phyloP scores from a whole-genome alignment of 2,888 invertebrate species.

The Folsomia candida region DNA sequence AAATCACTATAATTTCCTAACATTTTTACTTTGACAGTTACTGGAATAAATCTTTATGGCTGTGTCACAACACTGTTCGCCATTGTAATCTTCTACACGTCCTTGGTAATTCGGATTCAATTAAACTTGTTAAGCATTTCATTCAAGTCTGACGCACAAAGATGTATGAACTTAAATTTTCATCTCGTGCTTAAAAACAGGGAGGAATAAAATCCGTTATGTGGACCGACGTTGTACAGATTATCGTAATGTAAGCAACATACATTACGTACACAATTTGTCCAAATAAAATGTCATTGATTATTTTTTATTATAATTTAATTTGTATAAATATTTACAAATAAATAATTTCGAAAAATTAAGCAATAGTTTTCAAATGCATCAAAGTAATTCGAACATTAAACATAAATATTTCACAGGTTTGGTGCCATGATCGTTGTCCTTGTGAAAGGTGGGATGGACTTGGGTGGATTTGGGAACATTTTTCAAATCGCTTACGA shows the following conservation, averaged over 20 bases:
- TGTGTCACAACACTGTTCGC: slow-evolving; percentile 84
- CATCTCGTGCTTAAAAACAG: slow-evolving; percentile 57
- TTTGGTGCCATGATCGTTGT: slow-evolving; percentile 51
- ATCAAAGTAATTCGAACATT: no score
- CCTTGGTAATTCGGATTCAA: slow-evolving; percentile 64
- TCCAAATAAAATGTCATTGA: no score
- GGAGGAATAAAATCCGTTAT: slow-evolving; percentile 87
- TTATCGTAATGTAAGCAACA: slow-evolving; percentile 14
- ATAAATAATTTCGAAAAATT: no score
- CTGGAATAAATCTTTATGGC: slow-evolving; percentile 81
- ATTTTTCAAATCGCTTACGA: slow-evolving; percentile 45
- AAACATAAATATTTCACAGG: no score
- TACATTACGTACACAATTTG: no score
- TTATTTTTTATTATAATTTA: no score
- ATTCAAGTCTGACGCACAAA: no score
- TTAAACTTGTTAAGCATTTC: neutral
- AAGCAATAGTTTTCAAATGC: no score
- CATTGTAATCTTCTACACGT: slow-evolving; percentile 88
- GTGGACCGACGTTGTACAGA: slow-evolving; percentile 45
- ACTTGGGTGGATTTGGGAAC: slow-evolving; percentile 46
- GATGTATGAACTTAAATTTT: neutral
- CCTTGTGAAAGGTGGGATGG: slow-evolving; percentile 49
- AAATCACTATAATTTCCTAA: neutral
- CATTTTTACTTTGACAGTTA: slow-evolving; percentile 69
- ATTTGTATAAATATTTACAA: no score